phyloP scores from a whole-genome alignment of 2,113 vertebrate genomes.

The Stegostoma tigrinum region DNA sequence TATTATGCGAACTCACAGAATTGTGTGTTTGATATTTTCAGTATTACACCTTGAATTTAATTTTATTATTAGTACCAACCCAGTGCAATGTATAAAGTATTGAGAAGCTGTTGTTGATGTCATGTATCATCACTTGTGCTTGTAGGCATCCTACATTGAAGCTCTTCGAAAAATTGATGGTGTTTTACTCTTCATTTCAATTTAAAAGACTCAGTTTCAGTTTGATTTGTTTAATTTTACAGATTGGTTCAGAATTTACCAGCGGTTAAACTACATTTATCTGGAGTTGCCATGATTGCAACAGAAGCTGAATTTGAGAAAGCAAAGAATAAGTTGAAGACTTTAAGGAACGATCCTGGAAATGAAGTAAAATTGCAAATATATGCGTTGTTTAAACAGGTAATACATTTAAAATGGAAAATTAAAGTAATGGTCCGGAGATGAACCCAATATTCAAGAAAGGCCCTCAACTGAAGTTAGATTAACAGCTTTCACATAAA shows the following conservation, averaged over 20 bases:
- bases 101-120: not conserved
- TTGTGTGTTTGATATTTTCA: not conserved
- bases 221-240: not conserved
- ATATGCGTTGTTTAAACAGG: conserved; percentile 92
- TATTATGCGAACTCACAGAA: not conserved
- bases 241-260: conserved; percentile 45
- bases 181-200: not conserved
- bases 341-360: conserved; percentile 75
- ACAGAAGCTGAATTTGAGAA: conserved; percentile 72
- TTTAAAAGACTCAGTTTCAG: not conserved
- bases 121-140: not conserved
- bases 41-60: not conserved
- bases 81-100: not conserved
- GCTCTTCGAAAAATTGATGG: not conserved
- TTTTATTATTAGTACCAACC: not conserved
- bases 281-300: conserved; percentile 56
- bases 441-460: not conserved
- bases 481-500: not conserved
- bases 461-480: not conserved
- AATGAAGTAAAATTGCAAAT: conserved; percentile 80
- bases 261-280: conserved; percentile 52
- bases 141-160: not conserved
- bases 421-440: not conserved
- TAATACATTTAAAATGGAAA: conserved; percentile 42
- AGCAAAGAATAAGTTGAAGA: conserved; percentile 64